Base-by-base conservation (phyloP, 2,888 invertebrate genomes). In the Sepiola atlantica region DNA sequence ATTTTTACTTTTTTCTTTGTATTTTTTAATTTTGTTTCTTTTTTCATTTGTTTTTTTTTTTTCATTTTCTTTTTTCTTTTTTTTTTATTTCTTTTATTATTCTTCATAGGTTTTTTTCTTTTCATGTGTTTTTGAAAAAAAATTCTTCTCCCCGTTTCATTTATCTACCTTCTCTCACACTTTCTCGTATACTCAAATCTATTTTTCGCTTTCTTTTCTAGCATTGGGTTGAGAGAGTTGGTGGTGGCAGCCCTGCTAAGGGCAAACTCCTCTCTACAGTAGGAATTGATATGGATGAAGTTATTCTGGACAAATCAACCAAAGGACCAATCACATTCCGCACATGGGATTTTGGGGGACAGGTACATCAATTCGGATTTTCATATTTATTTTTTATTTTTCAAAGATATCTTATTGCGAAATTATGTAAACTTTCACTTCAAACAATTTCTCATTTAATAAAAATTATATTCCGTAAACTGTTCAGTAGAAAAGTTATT, bases 291-390 rank as follows among this genome's bases (percentile, higher is more conserved):
- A 99, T 99, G 95, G 99, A 99, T 92, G 98, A 99, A 95, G 99
- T 99, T 98, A 98, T 98, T 45, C 98, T 98, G 1, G 98, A 98
- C 90, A 98, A 96, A 94, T 96, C 95, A 95, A 95, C 95, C 94
- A 95, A 95, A 96, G 96, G 96, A 18, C 94, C 95, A 54, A 96
- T 97, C 61, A 95, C 96, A 54, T 97, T 98, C 95, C 96, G 99
- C 94, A 99, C 99, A 0, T 99, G 99, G 99, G 99, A 99, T 97
- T 99, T 99, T 97, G 99, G 99, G 12, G 99, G 99, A 0, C 99
- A 99, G 97, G 97, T 97, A 95, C 55, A 92, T n/a, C 14, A n/a
- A 77, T 77, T 77, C n/a, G 1, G 1, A 20, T 61, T 24, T 61
- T 61, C 3, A 0, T n/a, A n/a, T 77, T 77, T 61, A 6, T 12